These are phyloP conservation scores for Brachyhypopomus gauderio DNA, from an alignment of 2,113 vertebrate genomes.

Conservation along the genomic window DNA sequence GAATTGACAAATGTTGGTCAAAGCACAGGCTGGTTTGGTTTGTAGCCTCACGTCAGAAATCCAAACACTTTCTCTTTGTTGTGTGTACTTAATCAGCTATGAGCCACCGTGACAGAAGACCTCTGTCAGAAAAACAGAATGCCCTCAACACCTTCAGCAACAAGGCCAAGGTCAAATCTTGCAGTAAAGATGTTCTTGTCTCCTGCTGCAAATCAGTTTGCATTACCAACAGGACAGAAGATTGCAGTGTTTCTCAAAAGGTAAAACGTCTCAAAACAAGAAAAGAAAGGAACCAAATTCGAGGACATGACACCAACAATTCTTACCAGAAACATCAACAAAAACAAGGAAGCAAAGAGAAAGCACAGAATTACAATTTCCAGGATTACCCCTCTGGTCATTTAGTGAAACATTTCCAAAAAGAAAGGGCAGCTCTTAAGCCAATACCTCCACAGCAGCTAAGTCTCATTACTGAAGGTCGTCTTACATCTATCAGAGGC, in stretches of 20 bases:
- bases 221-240: slow-evolving; percentile 16
- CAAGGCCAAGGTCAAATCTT: slow-evolving; percentile 39
- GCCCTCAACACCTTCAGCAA: slow-evolving; percentile 40
- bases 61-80: slow-evolving; percentile 7
- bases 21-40: no score
- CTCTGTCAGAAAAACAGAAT: slow-evolving; percentile 50
- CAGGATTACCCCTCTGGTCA: slow-evolving; percentile 48
- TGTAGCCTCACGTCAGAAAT: not conserved
- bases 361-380: not conserved
- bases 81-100: slow-evolving; percentile 52
- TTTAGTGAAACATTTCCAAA: slow-evolving; percentile 41
- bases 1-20: no score
- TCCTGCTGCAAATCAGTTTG: slow-evolving; percentile 32
- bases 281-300: slow-evolving; percentile 69
- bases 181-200: not conserved
- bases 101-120: slow-evolving; percentile 51
- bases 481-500: slow-evolving; percentile 74
- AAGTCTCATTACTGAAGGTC: slow-evolving; percentile 75
- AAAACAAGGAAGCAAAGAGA: slow-evolving; percentile 45
- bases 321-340: slow-evolving; percentile 33
- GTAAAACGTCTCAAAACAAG: slow-evolving; percentile 72
- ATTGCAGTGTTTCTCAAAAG: slow-evolving; percentile 44
- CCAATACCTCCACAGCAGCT: slow-evolving; percentile 58
- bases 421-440: slow-evolving; percentile 47
- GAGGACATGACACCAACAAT: slow-evolving; percentile 46